Base-by-base conservation (phyloP, 2,888 invertebrate species). In the Parasteatoda lunata region DNA sequence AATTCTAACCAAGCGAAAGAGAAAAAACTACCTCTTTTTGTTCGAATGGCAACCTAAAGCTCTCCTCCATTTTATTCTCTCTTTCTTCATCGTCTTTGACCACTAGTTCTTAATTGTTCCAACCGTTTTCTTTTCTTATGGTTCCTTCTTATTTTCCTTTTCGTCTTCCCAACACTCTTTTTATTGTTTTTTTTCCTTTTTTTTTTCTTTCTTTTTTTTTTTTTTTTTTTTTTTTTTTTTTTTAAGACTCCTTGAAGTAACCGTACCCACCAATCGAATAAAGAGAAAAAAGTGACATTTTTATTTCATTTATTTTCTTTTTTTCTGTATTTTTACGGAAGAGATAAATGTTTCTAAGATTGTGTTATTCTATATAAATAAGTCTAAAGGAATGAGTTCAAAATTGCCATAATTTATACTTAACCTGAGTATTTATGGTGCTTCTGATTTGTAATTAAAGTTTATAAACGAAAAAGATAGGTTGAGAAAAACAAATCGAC, bases 101-200 rank as follows among this genome's bases (percentile, higher is more conserved):
- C 86, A 82, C 82, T 82, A 82, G 86, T 82, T 87, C 86, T 87
- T 87, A 87, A 87, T 87, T 87, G 86, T 87, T 82, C 81, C 72
- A 81, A 80, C 80, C 86, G 77, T 86, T 86, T 86, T 78, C 81
- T 82, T 82, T 78, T 81, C 76, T 77, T 65, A 70, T 45, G 49
- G 51, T 76, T 84, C 75, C 72, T 80, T 47, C 49, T 78, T 47
- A 52, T 52, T 15, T 45, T 70, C 69, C 66, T 75, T 64, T 69
- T 59, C 49, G 73, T 65, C 54, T 54, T 65, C 48, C 15, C 68
- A 54, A 65, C 77, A 66, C 65, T 70, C 79, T 76, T 75, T 13
- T 13, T 11, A 54, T 54, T 13, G 9, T 54, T 54, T n/a, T n/a
- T n/a, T n/a, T n/a, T n/a, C n/a, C n/a, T n/a, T n/a, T n/a, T n/a